A percentile compares a stretch with the other conserved stretches of the same genome.
Evolutionary conservation across 2,797 vertebrate species (phyloP).

Genomic region (Labroides dimidiatus): DNA sequence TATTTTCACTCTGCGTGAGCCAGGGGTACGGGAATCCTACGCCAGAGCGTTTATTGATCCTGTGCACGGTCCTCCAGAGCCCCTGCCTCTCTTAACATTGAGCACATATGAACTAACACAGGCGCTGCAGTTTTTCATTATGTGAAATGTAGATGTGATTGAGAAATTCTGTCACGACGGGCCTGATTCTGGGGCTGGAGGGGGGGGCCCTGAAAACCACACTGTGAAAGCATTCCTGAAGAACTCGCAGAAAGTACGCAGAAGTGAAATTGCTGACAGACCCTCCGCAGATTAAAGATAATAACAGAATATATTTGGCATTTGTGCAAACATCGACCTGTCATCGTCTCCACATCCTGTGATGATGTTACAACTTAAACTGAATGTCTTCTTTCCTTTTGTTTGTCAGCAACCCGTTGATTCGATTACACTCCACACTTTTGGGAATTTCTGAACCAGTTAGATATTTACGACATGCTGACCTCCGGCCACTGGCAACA

Average conservation of each 20-base stretch:
- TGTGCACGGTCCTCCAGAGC: constrained; percentile 49
- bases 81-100: constrained; percentile 55
- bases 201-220: constrained; percentile 34
- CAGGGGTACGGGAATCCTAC: constrained; percentile 39
- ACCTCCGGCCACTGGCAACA: constrained; percentile 5
- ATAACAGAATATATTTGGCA: constrained; percentile 14
- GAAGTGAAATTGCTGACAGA: constrained; percentile 30
- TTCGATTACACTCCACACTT: background rate
- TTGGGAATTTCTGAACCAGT: background rate
- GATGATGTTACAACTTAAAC: background rate
- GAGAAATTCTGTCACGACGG: constrained; percentile 31
- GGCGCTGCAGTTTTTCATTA: constrained; percentile 67
- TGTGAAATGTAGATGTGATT: constrained; percentile 61
- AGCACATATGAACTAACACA: constrained; percentile 62
- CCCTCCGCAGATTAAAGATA: constrained; percentile 20
- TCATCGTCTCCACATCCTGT: constrained; percentile 17
- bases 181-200: constrained; percentile 10
- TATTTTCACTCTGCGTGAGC: constrained; percentile 56
- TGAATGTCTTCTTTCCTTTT: constrained; percentile 7
- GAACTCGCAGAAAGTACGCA: constrained; percentile 13
- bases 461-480: background rate
- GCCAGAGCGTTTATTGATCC: constrained; percentile 64
- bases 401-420: constrained; percentile 3
- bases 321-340: constrained; percentile 20
- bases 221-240: constrained; percentile 33